These are phyloP conservation scores for Caerostris darwini DNA, from an alignment of 1,140 invertebrate genomes.

Conservation along the genomic window DNA sequence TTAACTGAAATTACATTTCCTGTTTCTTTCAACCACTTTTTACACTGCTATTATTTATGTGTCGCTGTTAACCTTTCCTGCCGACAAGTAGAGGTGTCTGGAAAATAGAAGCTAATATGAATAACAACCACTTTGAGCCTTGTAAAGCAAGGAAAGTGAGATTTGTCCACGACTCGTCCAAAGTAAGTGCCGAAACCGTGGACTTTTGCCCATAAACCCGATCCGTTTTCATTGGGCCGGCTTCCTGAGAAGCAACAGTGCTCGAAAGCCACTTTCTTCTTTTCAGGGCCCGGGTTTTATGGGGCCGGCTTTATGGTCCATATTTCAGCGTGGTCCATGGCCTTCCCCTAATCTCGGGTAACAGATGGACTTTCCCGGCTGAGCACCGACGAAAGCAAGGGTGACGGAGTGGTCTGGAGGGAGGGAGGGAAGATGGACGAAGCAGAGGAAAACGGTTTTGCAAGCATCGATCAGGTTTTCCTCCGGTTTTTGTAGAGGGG, in stretches of 20 bases:
- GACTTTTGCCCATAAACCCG: conserved; percentile 54
- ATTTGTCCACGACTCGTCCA: conserved; percentile 21
- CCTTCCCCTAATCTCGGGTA: conserved; percentile 51
- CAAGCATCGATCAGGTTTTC: background rate
- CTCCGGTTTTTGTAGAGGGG: background rate
- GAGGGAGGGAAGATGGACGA: too few relatives aligned
- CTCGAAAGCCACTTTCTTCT: conserved; percentile 3
- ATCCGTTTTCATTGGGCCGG: background rate
- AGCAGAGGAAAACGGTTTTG: background rate
- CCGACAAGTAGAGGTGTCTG: background rate
- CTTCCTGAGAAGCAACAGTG: conserved; percentile 41
- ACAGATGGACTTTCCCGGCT: conserved; percentile 45
- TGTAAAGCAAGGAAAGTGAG: conserved; percentile 41
- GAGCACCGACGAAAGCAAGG: conserved; percentile 46
- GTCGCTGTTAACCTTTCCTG: conserved; percentile 32
- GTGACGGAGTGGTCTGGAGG: conserved; percentile 35
- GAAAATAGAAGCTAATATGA: conserved; percentile 36
- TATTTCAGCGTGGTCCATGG: conserved; percentile 40
- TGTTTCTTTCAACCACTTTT: background rate
- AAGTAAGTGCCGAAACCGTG: conserved; percentile 57
- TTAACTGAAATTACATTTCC: too few relatives aligned
- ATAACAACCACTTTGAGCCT: conserved; percentile 59
- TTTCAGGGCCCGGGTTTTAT: conserved; percentile 36
- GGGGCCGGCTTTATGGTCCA: conserved; percentile 57
- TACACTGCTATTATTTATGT: conserved; percentile 31